Evolutionary conservation across 1,140 invertebrate genomes (phyloP).

Genomic region (Orussus abietinus): DNA sequence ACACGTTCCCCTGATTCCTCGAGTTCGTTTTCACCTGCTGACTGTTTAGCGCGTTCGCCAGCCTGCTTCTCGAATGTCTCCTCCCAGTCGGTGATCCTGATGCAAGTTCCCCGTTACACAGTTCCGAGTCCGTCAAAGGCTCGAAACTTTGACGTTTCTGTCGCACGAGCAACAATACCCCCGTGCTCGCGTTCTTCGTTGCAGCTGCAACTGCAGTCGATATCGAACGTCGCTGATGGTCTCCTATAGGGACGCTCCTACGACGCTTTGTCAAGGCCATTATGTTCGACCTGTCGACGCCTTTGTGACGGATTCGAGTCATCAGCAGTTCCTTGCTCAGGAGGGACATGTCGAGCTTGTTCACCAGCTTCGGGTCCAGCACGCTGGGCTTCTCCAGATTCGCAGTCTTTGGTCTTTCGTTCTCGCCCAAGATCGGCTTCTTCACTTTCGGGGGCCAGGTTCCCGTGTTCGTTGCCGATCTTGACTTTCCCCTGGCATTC

Average conservation of each 20-base stretch:
- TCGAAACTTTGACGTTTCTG: conserved; percentile 28
- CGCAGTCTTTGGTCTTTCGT: conserved; percentile 55
- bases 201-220: neutral
- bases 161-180: neutral
- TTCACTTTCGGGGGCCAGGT: conserved; percentile 50
- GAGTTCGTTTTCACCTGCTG: too few species aligned
- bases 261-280: conserved; percentile 23
- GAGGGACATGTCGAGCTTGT: conserved; percentile 61
- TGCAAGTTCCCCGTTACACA: conserved; percentile 13
- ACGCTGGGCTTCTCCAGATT: conserved; percentile 58
- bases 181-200: neutral
- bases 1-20: too few species aligned
- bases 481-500: conserved; percentile 21
- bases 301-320: conserved; percentile 29
- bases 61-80: too few species aligned
- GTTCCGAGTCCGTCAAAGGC: conserved; percentile 17
- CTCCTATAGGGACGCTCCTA: conserved; percentile 11
- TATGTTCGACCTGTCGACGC: too few species aligned
- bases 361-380: conserved; percentile 53
- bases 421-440: conserved; percentile 21
- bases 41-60: too few species aligned
- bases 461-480: conserved; percentile 27
- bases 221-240: neutral
- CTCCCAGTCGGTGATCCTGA: conserved; percentile 13
- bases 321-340: conserved; percentile 56